phyloP scores from a whole-genome alignment of 2,888 invertebrate species.

The Zygothrica quintamaculata region DNA sequence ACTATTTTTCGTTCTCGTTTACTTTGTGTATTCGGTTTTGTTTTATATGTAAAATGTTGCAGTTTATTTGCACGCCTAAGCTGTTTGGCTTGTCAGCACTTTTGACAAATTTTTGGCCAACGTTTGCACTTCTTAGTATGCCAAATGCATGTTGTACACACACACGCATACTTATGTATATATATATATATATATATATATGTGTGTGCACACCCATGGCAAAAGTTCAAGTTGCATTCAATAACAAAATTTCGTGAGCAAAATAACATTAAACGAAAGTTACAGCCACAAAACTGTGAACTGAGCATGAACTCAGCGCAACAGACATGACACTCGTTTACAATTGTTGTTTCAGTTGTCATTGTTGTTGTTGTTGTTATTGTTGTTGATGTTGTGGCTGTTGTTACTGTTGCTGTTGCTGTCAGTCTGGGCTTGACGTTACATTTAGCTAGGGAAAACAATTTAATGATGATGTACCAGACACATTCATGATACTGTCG shows the following conservation, averaged over 20 bases:
- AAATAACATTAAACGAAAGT: constrained; percentile 48
- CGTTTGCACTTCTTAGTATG: constrained; percentile 39
- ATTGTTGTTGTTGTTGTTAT: constrained; percentile 9
- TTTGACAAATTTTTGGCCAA: constrained; percentile 46
- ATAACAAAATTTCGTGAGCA: constrained; percentile 53
- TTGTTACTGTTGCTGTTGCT: constrained; percentile 18
- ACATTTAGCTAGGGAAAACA: constrained; percentile 73
- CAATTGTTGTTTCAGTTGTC: constrained; percentile 27
- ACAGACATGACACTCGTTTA: constrained; percentile 19
- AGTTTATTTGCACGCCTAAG: neutral
- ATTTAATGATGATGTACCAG: constrained; percentile 71
- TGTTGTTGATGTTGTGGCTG: constrained; percentile 12
- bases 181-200: neutral
- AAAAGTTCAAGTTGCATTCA: constrained; percentile 44
- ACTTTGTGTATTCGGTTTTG: neutral
- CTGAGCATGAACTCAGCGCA: constrained; percentile 21
- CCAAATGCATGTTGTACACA: constrained; percentile 26
- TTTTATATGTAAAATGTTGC: neutral
- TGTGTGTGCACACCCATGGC: neutral
- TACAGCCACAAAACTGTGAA: constrained; percentile 20
- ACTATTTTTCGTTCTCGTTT: no score
- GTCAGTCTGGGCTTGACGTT: constrained; percentile 37
- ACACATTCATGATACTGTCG: constrained; percentile 48
- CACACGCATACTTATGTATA: neutral
- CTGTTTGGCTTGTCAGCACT: constrained; percentile 38